Evolutionary conservation across 2,113 vertebrate species (phyloP).

Genomic region (Lipophrys pholis): DNA sequence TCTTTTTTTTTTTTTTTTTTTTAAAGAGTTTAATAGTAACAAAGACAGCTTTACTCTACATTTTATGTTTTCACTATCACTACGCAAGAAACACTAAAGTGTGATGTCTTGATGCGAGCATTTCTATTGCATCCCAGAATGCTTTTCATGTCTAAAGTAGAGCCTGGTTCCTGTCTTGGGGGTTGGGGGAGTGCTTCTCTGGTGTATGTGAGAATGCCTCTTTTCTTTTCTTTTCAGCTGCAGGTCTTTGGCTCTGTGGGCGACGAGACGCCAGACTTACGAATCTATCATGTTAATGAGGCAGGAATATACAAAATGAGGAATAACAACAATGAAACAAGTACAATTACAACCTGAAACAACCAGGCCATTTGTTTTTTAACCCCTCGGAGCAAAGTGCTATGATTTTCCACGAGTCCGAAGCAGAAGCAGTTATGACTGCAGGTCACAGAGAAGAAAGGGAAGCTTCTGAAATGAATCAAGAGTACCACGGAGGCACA

Average conservation of each 20-base stretch:
- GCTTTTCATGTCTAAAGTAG: slow-evolving; percentile 73
- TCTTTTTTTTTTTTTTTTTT: neutral
- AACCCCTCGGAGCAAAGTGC: slow-evolving; percentile 18
- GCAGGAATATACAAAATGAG: slow-evolving; percentile 41
- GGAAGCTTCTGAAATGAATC: slow-evolving; percentile 66
- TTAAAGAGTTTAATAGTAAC: neutral
- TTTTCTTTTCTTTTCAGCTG: slow-evolving; percentile 76
- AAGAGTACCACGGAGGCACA: slow-evolving; percentile 60
- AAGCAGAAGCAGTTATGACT: slow-evolving; percentile 63
- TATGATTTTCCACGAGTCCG: slow-evolving; percentile 21
- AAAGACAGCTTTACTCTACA: neutral
- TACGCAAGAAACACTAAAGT: slow-evolving; percentile 23
- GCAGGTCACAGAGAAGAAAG: slow-evolving; percentile 68
- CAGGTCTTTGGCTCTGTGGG: slow-evolving; percentile 69
- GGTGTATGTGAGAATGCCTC: slow-evolving; percentile 73
- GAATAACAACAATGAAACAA: slow-evolving; percentile 21
- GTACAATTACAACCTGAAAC: slow-evolving; percentile 16
- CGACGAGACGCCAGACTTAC: slow-evolving; percentile 65
- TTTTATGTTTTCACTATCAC: slow-evolving; percentile 35
- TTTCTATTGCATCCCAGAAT: slow-evolving; percentile 70
- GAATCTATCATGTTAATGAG: slow-evolving; percentile 74
- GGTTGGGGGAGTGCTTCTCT: slow-evolving; percentile 68
- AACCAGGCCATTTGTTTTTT: slow-evolving; percentile 22
- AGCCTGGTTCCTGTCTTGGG: slow-evolving; percentile 68
- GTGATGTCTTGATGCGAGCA: slow-evolving; percentile 51